Conservation (phyloP, 2,888 invertebrate genomes). For the Epiblema foenella region DNA sequence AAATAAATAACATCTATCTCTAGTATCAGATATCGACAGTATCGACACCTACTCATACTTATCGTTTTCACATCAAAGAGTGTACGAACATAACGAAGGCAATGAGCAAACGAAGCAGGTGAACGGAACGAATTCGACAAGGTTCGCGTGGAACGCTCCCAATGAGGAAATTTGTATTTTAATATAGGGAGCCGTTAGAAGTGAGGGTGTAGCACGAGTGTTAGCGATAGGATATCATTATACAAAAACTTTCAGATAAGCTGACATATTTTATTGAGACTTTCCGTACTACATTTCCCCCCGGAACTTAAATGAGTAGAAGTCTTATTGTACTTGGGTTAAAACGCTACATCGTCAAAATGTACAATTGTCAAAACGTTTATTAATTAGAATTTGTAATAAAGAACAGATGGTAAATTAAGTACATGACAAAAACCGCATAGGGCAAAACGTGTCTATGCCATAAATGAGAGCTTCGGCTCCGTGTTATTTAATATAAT, state of each 20-base stretch:
- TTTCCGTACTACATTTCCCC: too few relatives aligned
- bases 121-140: constrained; percentile 62
- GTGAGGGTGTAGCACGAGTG: constrained; percentile 49
- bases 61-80: constrained; percentile 7
- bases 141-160: constrained; percentile 70
- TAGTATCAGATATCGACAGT: neutral
- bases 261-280: neutral
- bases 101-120: constrained; percentile 35
- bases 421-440: too few relatives aligned
- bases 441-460: too few relatives aligned
- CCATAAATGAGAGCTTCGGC: too few relatives aligned
- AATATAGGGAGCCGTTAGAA: constrained; percentile 56
- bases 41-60: too few relatives aligned
- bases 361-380: too few relatives aligned
- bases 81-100: constrained; percentile 6
- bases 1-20: constrained; percentile 11
- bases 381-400: too few relatives aligned
- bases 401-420: too few relatives aligned
- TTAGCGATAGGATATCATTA: constrained; percentile 6
- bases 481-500: too few relatives aligned
- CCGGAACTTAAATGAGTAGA: too few relatives aligned
- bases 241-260: neutral
- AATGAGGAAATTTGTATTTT: constrained; percentile 78
- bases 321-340: too few relatives aligned
- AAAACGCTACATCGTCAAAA: too few relatives aligned